These are phyloP conservation scores for Mixornis gularis DNA, from an alignment of 2,113 vertebrate species.

Conservation along the genomic window DNA sequence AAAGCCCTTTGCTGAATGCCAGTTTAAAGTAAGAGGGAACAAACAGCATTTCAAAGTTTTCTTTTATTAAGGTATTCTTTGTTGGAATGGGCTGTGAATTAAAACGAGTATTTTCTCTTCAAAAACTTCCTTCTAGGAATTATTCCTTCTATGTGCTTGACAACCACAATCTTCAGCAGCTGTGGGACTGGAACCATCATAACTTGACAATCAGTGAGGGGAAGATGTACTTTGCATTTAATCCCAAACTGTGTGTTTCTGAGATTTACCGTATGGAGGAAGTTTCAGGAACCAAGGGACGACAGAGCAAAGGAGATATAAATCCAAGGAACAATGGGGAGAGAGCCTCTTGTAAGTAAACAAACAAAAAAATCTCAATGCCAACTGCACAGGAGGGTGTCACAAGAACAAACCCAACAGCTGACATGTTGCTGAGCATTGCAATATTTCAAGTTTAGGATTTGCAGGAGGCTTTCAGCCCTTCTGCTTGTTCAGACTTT, in stretches of 20 bases:
- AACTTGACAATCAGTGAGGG: constrained; percentile 91
- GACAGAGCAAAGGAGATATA: constrained; percentile 83
- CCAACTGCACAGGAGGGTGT: neutral
- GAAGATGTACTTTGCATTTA: constrained; percentile 91
- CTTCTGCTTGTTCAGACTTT: neutral
- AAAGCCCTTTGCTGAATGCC: neutral
- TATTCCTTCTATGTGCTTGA: constrained; percentile 92
- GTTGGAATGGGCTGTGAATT: neutral
- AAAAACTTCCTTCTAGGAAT: constrained; percentile 70
- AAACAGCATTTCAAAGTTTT: neutral
- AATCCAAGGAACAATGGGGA: constrained; percentile 93
- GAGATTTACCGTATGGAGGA: constrained; percentile 95
- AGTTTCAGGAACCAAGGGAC: constrained; percentile 78
- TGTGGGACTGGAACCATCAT: constrained; percentile 96
- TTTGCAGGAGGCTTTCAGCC: neutral
- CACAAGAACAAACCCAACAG: neutral
- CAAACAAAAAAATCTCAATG: neutral
- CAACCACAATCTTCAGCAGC: constrained; percentile 92
- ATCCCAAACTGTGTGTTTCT: constrained; percentile 92
- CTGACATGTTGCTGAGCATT: neutral
- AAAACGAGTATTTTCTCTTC: neutral
- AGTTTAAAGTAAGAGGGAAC: neutral
- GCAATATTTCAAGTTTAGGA: neutral
- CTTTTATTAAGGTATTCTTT: neutral
- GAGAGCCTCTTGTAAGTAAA: constrained; percentile 90